Evolutionary conservation across 2,797 vertebrate genomes (phyloP), one percentile per base, ranked within the genome.

Genomic region (Danio jaintianensis): DNA sequence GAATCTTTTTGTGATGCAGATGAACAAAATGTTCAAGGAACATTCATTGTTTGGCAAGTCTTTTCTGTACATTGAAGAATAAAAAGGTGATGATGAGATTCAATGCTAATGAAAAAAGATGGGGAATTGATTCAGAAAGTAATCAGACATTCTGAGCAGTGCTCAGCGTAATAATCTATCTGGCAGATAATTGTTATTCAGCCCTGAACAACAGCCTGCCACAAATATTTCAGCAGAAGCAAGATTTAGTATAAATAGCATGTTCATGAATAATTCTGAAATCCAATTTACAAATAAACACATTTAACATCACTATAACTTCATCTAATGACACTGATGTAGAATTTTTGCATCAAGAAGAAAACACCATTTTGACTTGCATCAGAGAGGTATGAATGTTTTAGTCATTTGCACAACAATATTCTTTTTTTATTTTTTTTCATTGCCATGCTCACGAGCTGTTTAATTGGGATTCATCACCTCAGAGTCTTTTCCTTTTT

Each of bases 391-490:
- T 76, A 43, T 43, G 5, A 69, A 40, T 10, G 50, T 42, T 7
- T 48, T 58, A n/a, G 18, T 68, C 20, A 67, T 77, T 67, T 58
- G 45, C 22, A 18, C 13, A 69, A 68, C 45, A 69, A 45, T 45
- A 72, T 16, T 59, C 53, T 5, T n/a, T 71, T 16, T 69, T 5
- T n/a, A 71, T 16, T 69, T 29, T 1, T 29, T 67, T 68, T 69
- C n/a, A 82, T 77, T 82, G 20, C 36, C 47, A 43, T 6, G 12
- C 45, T 42, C 36, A 53, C 40, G 52, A 61, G 67, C 48, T 22
- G 47, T 55, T 82, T 62, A 75, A 77, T 77, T 83, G 72, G 48
- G 18, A 63, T 55, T 82, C 59, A 79, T 85, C 79, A 42, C 48
- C 43, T 73, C 64, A 68, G 78, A 82, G 59, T 68, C 64, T 66